A percentile compares a stretch with the other conserved stretches of the same genome.
Evolutionary conservation across 2,888 invertebrate genomes (phyloP).

Genomic region (Orthonychiurus folsomi): DNA sequence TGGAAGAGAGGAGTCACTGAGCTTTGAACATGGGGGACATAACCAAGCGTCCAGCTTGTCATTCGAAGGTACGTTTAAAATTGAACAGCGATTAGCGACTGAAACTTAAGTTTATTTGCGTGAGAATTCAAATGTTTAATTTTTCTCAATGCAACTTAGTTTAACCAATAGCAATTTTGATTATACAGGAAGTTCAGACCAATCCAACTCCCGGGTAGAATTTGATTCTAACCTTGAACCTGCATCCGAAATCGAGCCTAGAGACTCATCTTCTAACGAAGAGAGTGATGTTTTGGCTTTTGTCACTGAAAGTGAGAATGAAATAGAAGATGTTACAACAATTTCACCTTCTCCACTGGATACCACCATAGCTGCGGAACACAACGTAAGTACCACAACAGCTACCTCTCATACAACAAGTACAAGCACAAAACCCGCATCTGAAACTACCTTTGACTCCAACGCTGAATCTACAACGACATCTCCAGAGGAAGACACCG

Average conservation of each 20-base stretch:
- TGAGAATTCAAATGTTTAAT: no score
- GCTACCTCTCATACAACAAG: no score
- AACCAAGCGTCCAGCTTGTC: conserved; percentile 17
- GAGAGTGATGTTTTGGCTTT: not conserved
- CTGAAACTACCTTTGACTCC: not conserved
- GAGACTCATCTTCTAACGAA: not conserved
- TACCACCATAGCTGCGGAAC: no score
- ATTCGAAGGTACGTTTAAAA: conserved; percentile 21
- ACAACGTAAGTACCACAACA: no score
- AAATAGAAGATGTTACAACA: not conserved
- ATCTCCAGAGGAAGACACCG: not conserved
- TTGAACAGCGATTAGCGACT: no score
- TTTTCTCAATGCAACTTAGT: no score
- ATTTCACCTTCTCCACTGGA: not conserved
- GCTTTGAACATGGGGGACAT: conserved; percentile 16
- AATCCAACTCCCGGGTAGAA: not conserved
- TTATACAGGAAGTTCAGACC: not conserved
- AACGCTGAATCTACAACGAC: not conserved
- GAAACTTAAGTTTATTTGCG: no score
- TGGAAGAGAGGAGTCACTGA: conserved; percentile 27
- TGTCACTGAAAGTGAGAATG: not conserved
- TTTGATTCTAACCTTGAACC: not conserved
- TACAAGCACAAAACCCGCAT: not conserved
- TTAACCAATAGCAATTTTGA: not conserved
- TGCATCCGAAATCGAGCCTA: not conserved